phyloP scores from a whole-genome alignment of 2,888 invertebrate genomes.

The Tricholauxania praeusta region DNA sequence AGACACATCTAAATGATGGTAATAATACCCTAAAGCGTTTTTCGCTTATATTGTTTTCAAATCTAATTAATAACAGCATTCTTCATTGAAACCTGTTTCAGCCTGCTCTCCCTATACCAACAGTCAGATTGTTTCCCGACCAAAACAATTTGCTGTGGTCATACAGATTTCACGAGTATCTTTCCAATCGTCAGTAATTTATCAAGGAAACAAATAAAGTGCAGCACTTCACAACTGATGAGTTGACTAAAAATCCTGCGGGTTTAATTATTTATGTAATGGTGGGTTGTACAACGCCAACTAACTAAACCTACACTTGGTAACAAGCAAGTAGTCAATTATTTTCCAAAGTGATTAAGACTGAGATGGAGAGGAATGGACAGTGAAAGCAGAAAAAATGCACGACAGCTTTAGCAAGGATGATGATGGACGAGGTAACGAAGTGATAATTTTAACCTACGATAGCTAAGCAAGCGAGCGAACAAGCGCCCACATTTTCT shows the following conservation, averaged over 20 bases:
- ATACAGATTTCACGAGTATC: too few relatives aligned
- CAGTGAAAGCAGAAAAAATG: neutral
- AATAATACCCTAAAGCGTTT: too few relatives aligned
- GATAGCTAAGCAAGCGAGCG: neutral
- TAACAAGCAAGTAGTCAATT: neutral
- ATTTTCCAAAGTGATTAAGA: neutral
- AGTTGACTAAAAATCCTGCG: constrained; percentile 6
- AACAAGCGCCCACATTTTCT: constrained; percentile 17
- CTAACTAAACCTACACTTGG: constrained; percentile 1
- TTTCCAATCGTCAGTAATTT: neutral
- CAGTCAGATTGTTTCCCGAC: too few relatives aligned
- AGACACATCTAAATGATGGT: too few relatives aligned
- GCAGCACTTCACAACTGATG: constrained; percentile 15
- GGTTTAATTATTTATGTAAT: neutral
- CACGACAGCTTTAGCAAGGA: neutral
- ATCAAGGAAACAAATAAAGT: constrained; percentile 14
- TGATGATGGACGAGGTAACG: constrained; percentile 15
- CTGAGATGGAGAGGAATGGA: neutral
- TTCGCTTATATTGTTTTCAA: too few relatives aligned
- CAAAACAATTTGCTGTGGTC: too few relatives aligned
- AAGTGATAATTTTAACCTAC: constrained; percentile 18
- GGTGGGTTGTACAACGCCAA: constrained; percentile 9
- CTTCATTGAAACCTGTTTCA: too few relatives aligned
- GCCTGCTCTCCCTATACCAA: too few relatives aligned
- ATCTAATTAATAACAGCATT: too few relatives aligned